Percentiles rank a stretch among this genome's conserved stretches.
Conservation (phyloP, 2,888 invertebrate species). For the Nebria brevicollis region DNA sequence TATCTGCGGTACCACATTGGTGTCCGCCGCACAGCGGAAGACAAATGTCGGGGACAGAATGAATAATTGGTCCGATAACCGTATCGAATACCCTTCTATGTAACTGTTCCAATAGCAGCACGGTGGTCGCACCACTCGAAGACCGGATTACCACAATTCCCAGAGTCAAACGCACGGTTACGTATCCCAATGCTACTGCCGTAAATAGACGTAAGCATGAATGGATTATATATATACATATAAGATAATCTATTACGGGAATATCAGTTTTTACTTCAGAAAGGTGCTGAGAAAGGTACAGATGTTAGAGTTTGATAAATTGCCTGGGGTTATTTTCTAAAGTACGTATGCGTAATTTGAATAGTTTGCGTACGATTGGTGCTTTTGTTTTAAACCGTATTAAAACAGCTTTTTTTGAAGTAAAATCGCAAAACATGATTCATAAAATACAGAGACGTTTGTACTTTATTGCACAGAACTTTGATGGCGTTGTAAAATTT, state of each 20-base stretch:
- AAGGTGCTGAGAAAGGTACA: neutral
- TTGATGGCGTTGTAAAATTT: slow-evolving; percentile 41
- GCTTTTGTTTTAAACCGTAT: too few species aligned
- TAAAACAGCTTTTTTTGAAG: too few species aligned
- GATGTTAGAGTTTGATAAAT: neutral
- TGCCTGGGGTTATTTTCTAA: neutral
- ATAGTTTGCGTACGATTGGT: too few species aligned
- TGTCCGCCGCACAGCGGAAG: slow-evolving; percentile 15
- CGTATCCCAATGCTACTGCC: neutral
- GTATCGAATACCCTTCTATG: slow-evolving; percentile 1
- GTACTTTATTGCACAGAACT: slow-evolving; percentile 9
- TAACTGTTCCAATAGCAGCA: slow-evolving; percentile 25
- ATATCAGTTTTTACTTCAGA: neutral
- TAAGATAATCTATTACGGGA: neutral
- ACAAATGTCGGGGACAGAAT: slow-evolving; percentile 43
- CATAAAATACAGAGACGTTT: neutral
- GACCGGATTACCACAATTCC: slow-evolving; percentile 5
- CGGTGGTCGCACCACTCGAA: slow-evolving; percentile 17
- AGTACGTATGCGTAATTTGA: too few species aligned
- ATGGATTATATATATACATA: neutral
- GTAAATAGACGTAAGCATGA: neutral
- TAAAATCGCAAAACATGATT: neutral
- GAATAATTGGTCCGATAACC: slow-evolving; percentile 46
- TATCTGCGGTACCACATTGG: slow-evolving; percentile 13
- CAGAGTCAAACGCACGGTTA: neutral